Evolutionary conservation across 2,888 invertebrate species (phyloP), one percentile per base, ranked within the genome.

Genomic region (Taenaris catops): DNA sequence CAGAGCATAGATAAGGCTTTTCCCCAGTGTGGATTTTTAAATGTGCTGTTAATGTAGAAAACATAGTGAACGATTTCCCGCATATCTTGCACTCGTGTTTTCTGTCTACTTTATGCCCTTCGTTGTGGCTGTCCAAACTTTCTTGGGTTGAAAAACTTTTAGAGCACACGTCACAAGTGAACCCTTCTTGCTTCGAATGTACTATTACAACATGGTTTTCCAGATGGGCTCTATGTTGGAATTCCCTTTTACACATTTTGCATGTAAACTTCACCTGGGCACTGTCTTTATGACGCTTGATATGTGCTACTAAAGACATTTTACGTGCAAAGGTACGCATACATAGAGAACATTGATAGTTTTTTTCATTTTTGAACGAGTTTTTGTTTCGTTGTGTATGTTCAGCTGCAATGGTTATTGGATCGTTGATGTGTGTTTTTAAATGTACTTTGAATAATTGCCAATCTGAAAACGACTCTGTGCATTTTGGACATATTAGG

Each of bases 21-120:
- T 90, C 90, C 0, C 90, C 90, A 0, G 89, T 90, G 40, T 90
- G 90, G 0, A 65, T 78, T 56, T 90, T 61, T 51, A 89, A 63
- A 49, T 91, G 90, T 44, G 90, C 90, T 14, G 83, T 89, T 20
- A 91, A 54, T 0, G 90, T 88, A 0, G 90, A 89, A 6, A 86
- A 44, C 88, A 90, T 89, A 1, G 79, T 49, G 29, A 81, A 83
- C 0, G 68, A 62, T 38, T 87, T 88, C 11, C 58, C 63, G 43
- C 88, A 88, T 1, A 71, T 43, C 0, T 64, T 63, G 46, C 90
- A 90, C 4, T 80, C 69, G 48, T 90, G 88, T 20, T 84, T 87
- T 9, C 84, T 78, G 8, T 75, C 72, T 1, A 71, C 55, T 7
- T 62, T 67, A 52, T 90, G 89, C 7, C 60, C 67, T 1, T 86